A percentile compares a stretch with the other conserved stretches of the same genome.
Conservation (phyloP, 2,113 vertebrate genomes). For the Leptobrachium leishanense region DNA sequence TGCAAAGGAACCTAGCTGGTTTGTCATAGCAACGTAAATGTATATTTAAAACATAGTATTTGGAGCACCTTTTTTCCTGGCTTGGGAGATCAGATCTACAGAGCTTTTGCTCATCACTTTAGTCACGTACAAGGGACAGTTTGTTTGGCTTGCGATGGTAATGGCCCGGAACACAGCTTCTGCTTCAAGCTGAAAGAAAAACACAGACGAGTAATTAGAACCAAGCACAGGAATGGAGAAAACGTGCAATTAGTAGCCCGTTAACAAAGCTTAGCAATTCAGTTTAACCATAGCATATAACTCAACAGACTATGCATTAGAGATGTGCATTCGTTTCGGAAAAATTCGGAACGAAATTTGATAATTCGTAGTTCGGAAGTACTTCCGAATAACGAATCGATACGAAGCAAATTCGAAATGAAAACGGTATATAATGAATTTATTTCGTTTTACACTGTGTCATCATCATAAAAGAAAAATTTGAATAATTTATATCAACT, state of each 20-base stretch:
- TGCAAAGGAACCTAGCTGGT: not conserved
- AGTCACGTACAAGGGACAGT: slow-evolving; percentile 94
- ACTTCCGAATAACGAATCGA: too few species aligned
- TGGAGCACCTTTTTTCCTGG: slow-evolving; percentile 87
- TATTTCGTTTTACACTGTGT: too few species aligned
- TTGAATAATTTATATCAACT: too few species aligned
- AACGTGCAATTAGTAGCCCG: not conserved
- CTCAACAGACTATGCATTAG: too few species aligned
- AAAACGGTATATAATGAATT: too few species aligned
- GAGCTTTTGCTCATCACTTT: slow-evolving; percentile 98
- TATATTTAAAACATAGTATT: not conserved
- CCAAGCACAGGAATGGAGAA: not conserved
- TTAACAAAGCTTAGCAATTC: too few species aligned
- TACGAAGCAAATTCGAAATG: too few species aligned
- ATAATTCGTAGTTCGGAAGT: too few species aligned
- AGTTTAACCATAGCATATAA: too few species aligned
- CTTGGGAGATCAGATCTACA: slow-evolving; percentile 95
- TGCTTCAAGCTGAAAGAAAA: slow-evolving; percentile 83
- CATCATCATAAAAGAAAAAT: too few species aligned
- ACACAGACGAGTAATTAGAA: not conserved
- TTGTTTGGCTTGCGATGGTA: slow-evolving; percentile 96
- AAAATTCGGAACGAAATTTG: too few species aligned
- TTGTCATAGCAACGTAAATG: not conserved
- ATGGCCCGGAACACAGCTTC: slow-evolving; percentile 95
- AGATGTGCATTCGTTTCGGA: too few species aligned